Conservation (phyloP, 64 coral and sea anemone genomes). For the Cladopsammia gracilis region DNA sequence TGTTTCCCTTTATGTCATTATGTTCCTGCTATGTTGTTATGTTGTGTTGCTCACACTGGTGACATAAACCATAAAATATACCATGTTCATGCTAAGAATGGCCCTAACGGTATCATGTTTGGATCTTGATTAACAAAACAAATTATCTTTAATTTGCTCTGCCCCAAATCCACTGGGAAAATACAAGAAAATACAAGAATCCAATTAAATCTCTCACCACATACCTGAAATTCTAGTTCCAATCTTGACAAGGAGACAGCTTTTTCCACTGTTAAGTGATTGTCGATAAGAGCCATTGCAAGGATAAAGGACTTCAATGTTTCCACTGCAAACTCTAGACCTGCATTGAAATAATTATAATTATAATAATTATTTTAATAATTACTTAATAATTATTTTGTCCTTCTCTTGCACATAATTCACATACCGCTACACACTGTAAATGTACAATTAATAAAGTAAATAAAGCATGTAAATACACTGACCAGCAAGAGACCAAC, state of each 20-base stretch:
- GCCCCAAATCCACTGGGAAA: too few species aligned
- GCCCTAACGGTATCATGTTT: too few species aligned
- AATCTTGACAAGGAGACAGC: constrained; percentile 90
- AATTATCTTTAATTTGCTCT: too few species aligned
- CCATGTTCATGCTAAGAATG: too few species aligned
- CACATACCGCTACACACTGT: not conserved
- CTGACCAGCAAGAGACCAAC: constrained; percentile 62
- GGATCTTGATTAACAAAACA: too few species aligned
- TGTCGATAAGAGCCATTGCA: constrained; percentile 83
- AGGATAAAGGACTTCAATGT: constrained; percentile 92
- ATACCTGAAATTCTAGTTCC: constrained; percentile 98
- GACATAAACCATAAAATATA: too few species aligned
- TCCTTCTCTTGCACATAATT: not conserved
- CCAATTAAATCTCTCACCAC: not conserved
- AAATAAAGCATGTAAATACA: not conserved
- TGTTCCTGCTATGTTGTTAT: too few species aligned
- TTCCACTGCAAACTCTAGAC: constrained; percentile 94
- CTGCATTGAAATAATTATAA: constrained; percentile 32
- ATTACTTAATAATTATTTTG: not conserved
- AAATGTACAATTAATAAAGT: not conserved
- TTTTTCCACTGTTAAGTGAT: constrained; percentile 89
- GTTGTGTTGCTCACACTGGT: too few species aligned
- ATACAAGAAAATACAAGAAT: too few species aligned
- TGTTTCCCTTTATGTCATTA: too few species aligned
- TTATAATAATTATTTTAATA: not conserved